A percentile compares a stretch with the other conserved stretches of the same genome.
Conservation (phyloP, 1,140 invertebrate species). For the Caenorhabditis remanei region DNA sequence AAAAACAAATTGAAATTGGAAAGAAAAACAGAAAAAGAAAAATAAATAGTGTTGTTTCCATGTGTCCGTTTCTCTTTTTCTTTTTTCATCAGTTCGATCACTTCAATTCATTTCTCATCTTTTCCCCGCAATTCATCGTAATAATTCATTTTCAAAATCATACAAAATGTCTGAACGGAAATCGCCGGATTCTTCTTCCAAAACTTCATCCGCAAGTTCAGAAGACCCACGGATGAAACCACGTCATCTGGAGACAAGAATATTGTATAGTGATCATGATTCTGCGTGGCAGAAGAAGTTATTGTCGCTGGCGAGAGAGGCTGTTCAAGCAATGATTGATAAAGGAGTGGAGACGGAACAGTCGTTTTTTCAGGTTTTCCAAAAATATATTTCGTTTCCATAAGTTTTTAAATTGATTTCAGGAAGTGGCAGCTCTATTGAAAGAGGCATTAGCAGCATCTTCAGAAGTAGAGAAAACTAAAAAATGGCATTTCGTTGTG, state of each 20-base stretch:
- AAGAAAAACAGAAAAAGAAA: not conserved
- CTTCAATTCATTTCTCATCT: not conserved
- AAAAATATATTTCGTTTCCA: not conserved
- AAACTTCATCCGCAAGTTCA: not conserved
- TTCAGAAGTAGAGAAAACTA: not conserved
- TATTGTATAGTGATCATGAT: conserved; percentile 11
- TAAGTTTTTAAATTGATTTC: not conserved
- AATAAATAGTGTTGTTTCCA: too few species aligned
- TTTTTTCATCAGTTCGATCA: not conserved
- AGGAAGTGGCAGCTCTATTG: not conserved
- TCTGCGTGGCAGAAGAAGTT: conserved; percentile 7
- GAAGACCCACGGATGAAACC: conserved; percentile 6
- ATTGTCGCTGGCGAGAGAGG: not conserved
- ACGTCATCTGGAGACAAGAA: conserved; percentile 16
- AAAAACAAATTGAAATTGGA: not conserved
- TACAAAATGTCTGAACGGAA: not conserved
- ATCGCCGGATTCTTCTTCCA: not conserved
- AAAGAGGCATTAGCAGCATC: not conserved
- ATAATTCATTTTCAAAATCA: not conserved
- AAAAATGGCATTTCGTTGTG: conserved; percentile 21
- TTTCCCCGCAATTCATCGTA: not conserved
- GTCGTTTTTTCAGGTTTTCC: conserved; percentile 9
- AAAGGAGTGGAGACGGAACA: conserved; percentile 14
- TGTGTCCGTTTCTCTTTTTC: not conserved
- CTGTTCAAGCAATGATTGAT: not conserved